These are phyloP conservation scores for Rhinopomastus cyanomelas DNA, from an alignment of 2,113 vertebrate genomes.

Conservation along the genomic window DNA sequence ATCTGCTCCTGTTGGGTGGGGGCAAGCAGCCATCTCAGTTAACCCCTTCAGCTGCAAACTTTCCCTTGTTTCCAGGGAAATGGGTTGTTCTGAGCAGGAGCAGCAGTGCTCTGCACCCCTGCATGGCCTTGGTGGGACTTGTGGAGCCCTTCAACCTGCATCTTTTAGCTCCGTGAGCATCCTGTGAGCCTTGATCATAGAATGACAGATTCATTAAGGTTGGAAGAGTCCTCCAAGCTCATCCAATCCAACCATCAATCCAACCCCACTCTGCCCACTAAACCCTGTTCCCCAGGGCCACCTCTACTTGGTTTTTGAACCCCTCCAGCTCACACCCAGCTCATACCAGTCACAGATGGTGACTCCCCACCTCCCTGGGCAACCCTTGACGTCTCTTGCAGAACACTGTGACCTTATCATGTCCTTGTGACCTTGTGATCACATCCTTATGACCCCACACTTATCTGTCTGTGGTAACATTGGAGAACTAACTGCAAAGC, in stretches of 20 bases:
- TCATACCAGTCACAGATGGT: no score
- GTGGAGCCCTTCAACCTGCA: not conserved
- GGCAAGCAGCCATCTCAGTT: conserved; percentile 44
- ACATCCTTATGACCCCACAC: not conserved
- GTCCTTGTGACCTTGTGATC: no score
- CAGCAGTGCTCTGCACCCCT: not conserved
- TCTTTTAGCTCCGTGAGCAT: not conserved
- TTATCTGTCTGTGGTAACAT: not conserved
- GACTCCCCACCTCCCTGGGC: no score
- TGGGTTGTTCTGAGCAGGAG: not conserved
- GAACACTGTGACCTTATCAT: no score
- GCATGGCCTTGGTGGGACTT: not conserved
- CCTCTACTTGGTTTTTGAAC: no score
- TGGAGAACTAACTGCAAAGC: not conserved
- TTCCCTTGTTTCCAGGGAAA: not conserved
- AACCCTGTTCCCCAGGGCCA: no score
- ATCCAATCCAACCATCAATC: no score
- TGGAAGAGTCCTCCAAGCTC: no score
- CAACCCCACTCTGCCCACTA: no score
- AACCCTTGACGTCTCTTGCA: not conserved
- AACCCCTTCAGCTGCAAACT: conserved; percentile 41
- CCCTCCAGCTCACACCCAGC: no score
- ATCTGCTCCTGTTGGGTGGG: conserved; percentile 62
- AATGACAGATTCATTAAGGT: no score
- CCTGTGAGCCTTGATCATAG: no score